Conservation (phyloP, 1,140 invertebrate species). For the Brachionus paranguensis region DNA sequence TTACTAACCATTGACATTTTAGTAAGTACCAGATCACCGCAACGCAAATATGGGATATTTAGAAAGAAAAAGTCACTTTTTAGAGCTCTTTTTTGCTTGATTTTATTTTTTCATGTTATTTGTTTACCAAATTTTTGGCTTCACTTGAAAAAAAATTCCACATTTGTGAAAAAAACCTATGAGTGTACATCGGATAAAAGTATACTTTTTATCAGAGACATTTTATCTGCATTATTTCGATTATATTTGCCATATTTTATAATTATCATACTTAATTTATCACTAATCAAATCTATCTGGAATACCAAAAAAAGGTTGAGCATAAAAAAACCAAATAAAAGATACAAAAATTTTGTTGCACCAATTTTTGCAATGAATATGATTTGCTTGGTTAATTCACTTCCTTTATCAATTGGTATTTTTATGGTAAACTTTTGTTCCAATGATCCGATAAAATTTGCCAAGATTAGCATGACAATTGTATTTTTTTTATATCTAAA, state of each 20-base stretch:
- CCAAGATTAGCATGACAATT: background rate
- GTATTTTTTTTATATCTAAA: constrained; percentile 60
- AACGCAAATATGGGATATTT: background rate
- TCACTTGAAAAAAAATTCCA: background rate
- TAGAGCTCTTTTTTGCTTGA: background rate
- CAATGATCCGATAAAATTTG: background rate
- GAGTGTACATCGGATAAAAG: background rate
- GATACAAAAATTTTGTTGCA: background rate
- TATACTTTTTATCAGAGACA: background rate
- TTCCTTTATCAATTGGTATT: background rate
- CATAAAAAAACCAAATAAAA: background rate
- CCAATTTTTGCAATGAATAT: background rate
- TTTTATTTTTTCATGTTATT: background rate
- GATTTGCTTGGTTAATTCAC: background rate
- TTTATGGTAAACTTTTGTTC: background rate
- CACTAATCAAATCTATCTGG: background rate
- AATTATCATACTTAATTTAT: background rate
- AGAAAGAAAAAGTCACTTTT: background rate
- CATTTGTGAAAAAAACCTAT: background rate
- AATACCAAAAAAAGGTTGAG: background rate
- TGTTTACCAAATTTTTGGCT: background rate
- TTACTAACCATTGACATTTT: background rate
- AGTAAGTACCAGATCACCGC: background rate
- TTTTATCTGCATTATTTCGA: background rate
- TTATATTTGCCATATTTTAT: background rate